Conservation (phyloP, 2,888 invertebrate genomes). For the Heliconius erato region DNA sequence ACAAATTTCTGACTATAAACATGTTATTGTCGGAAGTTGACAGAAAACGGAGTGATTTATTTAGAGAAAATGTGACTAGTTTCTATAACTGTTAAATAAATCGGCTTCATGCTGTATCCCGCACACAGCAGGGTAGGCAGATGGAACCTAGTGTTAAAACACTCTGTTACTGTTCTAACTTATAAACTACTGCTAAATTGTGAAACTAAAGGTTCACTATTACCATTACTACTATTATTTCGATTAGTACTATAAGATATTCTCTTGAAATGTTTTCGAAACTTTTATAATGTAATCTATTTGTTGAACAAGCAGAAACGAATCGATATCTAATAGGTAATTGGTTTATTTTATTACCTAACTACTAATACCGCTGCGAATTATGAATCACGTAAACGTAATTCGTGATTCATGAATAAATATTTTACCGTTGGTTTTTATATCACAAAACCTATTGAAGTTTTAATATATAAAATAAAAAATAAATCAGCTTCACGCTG, state of each 20-base stretch:
- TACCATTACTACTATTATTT: too few species aligned
- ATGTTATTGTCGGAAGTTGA: too few species aligned
- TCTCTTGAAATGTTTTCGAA: background rate
- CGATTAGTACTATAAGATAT: background rate
- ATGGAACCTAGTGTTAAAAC: too few species aligned
- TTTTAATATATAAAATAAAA: background rate
- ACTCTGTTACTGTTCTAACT: background rate
- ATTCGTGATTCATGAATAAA: constrained; percentile 20
- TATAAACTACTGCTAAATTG: background rate
- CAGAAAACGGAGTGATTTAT: too few species aligned
- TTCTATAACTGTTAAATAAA: too few species aligned
- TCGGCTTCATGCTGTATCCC: too few species aligned
- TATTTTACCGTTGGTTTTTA: background rate
- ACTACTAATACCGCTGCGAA: background rate
- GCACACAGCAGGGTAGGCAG: too few species aligned
- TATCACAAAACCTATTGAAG: background rate
- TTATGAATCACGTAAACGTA: constrained; percentile 24
- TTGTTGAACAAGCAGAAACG: background rate
- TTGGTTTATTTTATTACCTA: constrained; percentile 29
- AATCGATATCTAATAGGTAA: constrained; percentile 22
- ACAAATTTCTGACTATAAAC: background rate
- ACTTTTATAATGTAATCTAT: background rate
- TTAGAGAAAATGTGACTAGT: too few species aligned
- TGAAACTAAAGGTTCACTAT: too few species aligned
- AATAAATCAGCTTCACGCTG: too few species aligned